Conservation (phyloP, 1,140 invertebrate species). For the Zeugodacus cucurbitae region DNA sequence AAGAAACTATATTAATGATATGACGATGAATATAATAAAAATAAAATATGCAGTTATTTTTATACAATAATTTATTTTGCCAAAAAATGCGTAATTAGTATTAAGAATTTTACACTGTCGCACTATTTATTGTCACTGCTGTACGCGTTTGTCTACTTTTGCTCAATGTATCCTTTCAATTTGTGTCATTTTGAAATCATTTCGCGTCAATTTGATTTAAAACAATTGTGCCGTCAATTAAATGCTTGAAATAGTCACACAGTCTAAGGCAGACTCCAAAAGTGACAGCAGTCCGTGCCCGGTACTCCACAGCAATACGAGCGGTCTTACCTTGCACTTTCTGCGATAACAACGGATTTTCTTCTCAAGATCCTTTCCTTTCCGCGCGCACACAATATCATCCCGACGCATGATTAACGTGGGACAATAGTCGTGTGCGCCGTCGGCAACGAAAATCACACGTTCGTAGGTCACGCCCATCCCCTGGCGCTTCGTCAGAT, state of each 20-base stretch:
- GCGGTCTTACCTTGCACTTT: constrained; percentile 62
- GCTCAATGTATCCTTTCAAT: too few species aligned
- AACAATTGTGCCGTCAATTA: background rate
- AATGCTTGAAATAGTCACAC: constrained; percentile 9
- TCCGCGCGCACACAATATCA: constrained; percentile 77
- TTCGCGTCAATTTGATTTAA: too few species aligned
- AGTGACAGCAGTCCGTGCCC: constrained; percentile 67
- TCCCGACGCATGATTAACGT: constrained; percentile 71
- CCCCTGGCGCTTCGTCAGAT: constrained; percentile 68
- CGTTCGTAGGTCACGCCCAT: constrained; percentile 70
- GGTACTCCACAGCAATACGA: constrained; percentile 68
- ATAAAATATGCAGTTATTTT: constrained; percentile 27
- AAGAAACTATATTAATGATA: background rate
- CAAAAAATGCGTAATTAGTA: constrained; percentile 8
- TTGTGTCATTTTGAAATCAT: too few species aligned
- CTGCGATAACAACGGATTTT: constrained; percentile 53
- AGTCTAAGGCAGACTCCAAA: constrained; percentile 42
- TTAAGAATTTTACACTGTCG: background rate
- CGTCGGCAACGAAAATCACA: constrained; percentile 82
- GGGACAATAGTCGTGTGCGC: constrained; percentile 83
- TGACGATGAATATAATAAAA: constrained; percentile 22
- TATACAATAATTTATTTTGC: constrained; percentile 21
- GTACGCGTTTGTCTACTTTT: too few species aligned
- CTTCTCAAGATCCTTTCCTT: constrained; percentile 68
- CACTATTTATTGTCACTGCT: too few species aligned